Evolutionary conservation across 2,113 vertebrate genomes (phyloP).

Genomic region (Mohoua ochrocephala): DNA sequence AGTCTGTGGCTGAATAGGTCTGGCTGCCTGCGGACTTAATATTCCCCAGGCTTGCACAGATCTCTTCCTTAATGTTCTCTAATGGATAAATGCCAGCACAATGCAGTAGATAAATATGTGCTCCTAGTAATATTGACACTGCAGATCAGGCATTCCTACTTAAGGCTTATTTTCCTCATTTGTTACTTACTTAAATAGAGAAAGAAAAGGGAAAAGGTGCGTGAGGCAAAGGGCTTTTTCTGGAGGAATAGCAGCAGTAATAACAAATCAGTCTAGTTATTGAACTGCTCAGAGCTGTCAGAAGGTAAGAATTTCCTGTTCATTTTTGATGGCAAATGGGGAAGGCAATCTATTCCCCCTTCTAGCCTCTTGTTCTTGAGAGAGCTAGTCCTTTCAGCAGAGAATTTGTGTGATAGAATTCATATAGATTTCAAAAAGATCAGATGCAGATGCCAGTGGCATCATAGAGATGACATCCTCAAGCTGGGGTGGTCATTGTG

Average conservation of each 20-base stretch:
- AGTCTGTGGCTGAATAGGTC: neutral
- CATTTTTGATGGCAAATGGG: neutral
- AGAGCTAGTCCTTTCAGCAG: neutral
- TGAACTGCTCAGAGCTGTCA: neutral
- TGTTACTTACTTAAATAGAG: neutral
- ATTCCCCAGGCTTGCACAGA: neutral
- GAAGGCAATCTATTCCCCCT: neutral
- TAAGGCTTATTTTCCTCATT: neutral
- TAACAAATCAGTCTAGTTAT: neutral
- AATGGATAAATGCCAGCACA: neutral
- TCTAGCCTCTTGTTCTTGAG: neutral
- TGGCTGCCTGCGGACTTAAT: neutral
- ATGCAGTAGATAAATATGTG: neutral
- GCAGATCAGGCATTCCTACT: neutral
- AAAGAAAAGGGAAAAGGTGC: neutral
- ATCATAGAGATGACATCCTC: neutral
- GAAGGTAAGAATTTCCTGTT: neutral
- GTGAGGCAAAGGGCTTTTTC: neutral
- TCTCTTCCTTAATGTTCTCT: neutral
- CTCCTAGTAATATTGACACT: neutral
- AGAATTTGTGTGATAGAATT: neutral
- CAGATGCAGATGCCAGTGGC: neutral
- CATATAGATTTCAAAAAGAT: neutral
- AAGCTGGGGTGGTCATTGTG: neutral
- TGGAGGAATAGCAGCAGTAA: neutral